Conservation (phyloP, 2,113 vertebrate genomes). For the Pedetes capensis region DNA sequence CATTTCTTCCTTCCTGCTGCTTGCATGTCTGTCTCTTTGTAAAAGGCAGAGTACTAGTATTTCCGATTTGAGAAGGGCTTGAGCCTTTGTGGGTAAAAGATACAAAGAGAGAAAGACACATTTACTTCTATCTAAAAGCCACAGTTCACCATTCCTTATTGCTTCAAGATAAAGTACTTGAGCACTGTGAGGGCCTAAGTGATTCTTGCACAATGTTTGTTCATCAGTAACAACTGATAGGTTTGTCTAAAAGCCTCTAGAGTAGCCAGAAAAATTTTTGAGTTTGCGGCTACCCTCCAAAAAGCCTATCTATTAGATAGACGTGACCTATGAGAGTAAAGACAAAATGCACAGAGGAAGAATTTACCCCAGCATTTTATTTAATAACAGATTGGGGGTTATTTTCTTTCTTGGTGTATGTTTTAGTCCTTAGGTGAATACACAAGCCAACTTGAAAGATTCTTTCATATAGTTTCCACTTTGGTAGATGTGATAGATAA, state of each 20-base stretch:
- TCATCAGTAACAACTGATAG: neutral
- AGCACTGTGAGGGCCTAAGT: neutral
- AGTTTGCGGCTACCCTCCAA: constrained; percentile 5
- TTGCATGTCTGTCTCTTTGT: neutral
- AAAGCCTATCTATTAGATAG: neutral
- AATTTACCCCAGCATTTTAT: constrained; percentile 9
- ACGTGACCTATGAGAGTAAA: constrained; percentile 33
- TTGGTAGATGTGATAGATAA: too few relatives aligned
- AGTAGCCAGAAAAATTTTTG: neutral
- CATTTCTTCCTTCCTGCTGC: neutral
- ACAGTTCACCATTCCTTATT: neutral
- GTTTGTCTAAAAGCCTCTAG: constrained; percentile 14
- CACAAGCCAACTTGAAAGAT: neutral
- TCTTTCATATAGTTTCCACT: neutral
- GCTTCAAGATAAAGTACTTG: neutral
- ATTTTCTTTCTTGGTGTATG: neutral
- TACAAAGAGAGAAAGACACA: neutral
- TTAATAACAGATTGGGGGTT: neutral
- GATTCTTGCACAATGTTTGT: neutral
- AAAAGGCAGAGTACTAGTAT: neutral
- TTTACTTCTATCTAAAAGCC: neutral
- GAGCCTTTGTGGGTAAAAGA: neutral
- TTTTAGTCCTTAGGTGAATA: neutral
- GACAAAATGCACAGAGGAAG: constrained; percentile 12
- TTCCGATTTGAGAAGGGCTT: neutral